Evolutionary conservation across 2,797 vertebrate species (phyloP), one percentile per base, ranked within the genome.

Genomic region (Crenichthys baileyi): DNA sequence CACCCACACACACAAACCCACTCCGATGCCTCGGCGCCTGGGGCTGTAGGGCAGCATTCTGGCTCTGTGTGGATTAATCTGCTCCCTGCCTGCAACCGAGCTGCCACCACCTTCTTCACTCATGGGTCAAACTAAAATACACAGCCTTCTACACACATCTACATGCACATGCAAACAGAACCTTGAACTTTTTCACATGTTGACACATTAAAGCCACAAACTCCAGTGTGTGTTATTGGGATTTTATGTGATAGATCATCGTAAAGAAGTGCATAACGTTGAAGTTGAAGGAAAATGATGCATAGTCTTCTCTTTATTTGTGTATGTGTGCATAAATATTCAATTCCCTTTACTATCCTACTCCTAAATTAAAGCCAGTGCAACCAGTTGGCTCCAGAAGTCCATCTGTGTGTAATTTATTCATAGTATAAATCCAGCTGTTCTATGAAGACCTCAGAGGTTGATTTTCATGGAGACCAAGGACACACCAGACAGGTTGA

Each of bases 41-140:
- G 61, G 93, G 95, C 95, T 94, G 91, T 96, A 93, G 95, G 95
- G 94, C 95, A 94, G 85, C 94, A 91, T 94, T 94, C 95, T 94
- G 95, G 94, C 95, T 94, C 93, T 93, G 89, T 94, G 93, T 94
- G 94, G 90, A 92, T 95, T 96, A 95, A 96, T 96, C 95, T 94
- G 94, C 93, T 95, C 95, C 95, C 95, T 91, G 95, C 95, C 90
- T 95, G 94, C 94, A 91, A 91, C 94, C 95, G 93, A 96, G 95
- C 95, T 96, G 95, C 95, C 94, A 94, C 92, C 91, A 91, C 91
- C 91, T 93, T 92, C 88, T 85, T 90, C 85, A 70, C 91, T 93
- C 91, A 87, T 91, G 89, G 92, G 87, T 94, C 90, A 91, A 87
- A 93, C 83, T 83, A 73, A 79, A 60, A 81, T 80, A 83, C 81